phyloP scores from a whole-genome alignment of 2,113 vertebrate genomes.

The Thunnus maccoyii region DNA sequence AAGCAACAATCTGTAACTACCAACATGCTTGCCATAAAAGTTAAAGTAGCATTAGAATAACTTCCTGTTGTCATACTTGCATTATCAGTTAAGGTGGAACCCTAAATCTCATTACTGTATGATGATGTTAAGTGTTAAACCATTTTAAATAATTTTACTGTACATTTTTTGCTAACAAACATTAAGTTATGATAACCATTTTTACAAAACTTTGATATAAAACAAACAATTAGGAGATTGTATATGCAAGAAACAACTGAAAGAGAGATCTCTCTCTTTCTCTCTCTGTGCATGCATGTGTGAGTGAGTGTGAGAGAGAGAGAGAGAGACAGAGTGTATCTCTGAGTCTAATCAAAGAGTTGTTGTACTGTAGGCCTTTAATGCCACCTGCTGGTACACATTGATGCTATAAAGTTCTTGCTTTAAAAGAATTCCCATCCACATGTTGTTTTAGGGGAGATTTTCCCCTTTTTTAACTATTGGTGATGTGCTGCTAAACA shows the following conservation, averaged over 20 bases:
- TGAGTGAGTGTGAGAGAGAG: no score
- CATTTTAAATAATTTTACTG: neutral
- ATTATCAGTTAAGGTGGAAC: no score
- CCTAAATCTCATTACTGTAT: no score
- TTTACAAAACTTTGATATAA: neutral
- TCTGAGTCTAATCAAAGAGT: neutral
- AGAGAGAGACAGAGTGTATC: no score
- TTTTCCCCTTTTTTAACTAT: neutral
- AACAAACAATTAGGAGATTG: no score
- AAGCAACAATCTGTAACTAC: no score
- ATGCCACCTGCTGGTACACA: conserved; percentile 64
- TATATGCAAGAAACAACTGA: no score
- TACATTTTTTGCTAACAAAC: neutral
- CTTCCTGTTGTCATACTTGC: no score
- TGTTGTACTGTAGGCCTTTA: conserved; percentile 38
- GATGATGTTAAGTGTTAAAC: no score
- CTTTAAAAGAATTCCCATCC: neutral
- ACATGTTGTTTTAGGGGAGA: neutral
- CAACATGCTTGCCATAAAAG: no score
- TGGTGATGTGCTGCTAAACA: neutral
- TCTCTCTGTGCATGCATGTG: no score
- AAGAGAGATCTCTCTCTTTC: neutral
- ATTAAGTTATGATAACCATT: neutral
- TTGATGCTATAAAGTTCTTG: neutral
- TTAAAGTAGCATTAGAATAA: no score